These are phyloP conservation scores for Microplitis demolitor DNA, from an alignment of 1,140 invertebrate species.

Conservation along the genomic window DNA sequence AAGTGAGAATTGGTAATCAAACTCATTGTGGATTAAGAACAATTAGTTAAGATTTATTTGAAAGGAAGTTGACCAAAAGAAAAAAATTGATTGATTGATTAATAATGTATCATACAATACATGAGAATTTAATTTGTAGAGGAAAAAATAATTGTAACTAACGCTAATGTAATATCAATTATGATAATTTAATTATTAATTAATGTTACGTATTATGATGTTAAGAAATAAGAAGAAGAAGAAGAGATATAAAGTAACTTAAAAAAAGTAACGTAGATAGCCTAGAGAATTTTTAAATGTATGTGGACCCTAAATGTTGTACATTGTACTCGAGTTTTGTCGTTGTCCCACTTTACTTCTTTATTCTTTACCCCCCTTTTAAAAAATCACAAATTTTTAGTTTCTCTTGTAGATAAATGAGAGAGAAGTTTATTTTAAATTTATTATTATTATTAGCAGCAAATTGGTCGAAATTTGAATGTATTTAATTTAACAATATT, in stretches of 20 bases:
- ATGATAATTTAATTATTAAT: slow-evolving; percentile 6
- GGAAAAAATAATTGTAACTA: neutral
- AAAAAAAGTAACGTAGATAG: slow-evolving; percentile 9
- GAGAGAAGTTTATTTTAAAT: too few species aligned
- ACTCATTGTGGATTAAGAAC: slow-evolving; percentile 18
- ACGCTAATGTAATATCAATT: neutral
- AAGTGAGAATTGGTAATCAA: slow-evolving; percentile 25
- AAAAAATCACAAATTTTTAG: neutral
- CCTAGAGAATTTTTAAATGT: slow-evolving; percentile 9
- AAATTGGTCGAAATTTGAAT: too few species aligned
- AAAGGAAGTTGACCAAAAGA: neutral
- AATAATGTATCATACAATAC: neutral
- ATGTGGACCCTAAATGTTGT: slow-evolving; percentile 4
- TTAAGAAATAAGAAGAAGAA: neutral
- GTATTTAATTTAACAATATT: too few species aligned
- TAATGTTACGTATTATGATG: neutral
- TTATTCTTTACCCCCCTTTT: neutral
- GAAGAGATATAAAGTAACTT: slow-evolving; percentile 4
- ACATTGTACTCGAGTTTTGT: neutral
- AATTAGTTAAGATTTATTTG: too few species aligned
- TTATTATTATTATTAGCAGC: too few species aligned
- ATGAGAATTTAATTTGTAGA: too few species aligned
- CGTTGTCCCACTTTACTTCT: neutral
- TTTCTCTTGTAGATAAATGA: slow-evolving; percentile 16
- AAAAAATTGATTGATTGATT: neutral